A percentile compares a stretch with the other conserved stretches of the same genome.
These are phyloP conservation scores for Chrysolina americana DNA, from an alignment of 2,888 invertebrate species.

Conservation along the genomic window DNA sequence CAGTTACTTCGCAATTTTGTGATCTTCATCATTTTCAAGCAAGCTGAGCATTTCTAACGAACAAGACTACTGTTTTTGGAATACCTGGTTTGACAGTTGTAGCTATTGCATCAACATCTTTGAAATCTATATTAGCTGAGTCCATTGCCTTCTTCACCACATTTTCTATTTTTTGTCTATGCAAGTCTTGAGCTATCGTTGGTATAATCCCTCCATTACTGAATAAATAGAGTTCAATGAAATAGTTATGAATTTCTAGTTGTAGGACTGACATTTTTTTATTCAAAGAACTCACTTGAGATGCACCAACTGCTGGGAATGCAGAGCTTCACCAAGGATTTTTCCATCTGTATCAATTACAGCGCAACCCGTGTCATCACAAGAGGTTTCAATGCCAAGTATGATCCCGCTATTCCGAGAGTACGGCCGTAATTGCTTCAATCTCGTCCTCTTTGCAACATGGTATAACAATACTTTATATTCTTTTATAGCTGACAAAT, in stretches of 20 bases:
- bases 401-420: conserved; percentile 67
- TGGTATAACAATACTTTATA: not conserved
- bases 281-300: conserved; percentile 73
- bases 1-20: not conserved
- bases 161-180: conserved; percentile 82
- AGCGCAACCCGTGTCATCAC: conserved; percentile 97
- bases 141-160: conserved; percentile 80
- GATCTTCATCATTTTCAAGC: not conserved
- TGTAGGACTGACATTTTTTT: not conserved
- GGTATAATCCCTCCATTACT: conserved; percentile 94
- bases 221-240: conserved; percentile 38
- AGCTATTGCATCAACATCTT: conserved; percentile 89
- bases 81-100: conserved; percentile 89
- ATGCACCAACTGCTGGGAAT: conserved; percentile 86
- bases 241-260: not conserved
- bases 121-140: conserved; percentile 73
- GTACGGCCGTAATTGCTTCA: conserved; percentile 8
- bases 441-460: not conserved
- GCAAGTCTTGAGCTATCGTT: conserved; percentile 85
- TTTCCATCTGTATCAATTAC: conserved; percentile 81
- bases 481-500: not conserved
- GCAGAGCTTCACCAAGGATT: conserved; percentile 84
- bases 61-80: not conserved
- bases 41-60: not conserved
- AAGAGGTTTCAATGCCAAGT: conserved; percentile 97